Conservation (phyloP, 2,797 vertebrate genomes). For the Harpagifer antarcticus region DNA sequence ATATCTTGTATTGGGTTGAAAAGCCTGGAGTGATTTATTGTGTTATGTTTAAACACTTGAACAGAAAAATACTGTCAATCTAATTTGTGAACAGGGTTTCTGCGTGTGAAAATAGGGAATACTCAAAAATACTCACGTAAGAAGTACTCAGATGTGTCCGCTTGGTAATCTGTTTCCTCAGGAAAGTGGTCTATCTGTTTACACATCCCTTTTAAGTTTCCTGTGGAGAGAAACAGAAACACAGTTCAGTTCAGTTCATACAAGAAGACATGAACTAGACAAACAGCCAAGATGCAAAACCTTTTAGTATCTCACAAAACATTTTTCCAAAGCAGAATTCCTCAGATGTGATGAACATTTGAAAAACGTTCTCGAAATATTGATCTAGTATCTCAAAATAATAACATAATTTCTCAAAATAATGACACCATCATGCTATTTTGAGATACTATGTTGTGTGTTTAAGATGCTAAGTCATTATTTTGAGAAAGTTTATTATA, state of each 20-base stretch:
- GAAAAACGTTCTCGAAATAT: too few relatives aligned
- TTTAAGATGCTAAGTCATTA: too few relatives aligned
- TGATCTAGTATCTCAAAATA: too few relatives aligned
- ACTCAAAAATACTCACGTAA: constrained; percentile 90
- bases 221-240: constrained; percentile 81
- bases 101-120: neutral
- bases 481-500: too few relatives aligned
- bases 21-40: neutral
- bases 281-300: neutral
- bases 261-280: neutral
- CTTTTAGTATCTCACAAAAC: neutral
- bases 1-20: neutral
- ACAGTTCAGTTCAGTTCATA: constrained; percentile 40
- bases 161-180: constrained; percentile 97
- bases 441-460: too few relatives aligned
- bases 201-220: constrained; percentile 99
- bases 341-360: too few relatives aligned
- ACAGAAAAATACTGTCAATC: neutral
- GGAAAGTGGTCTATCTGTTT: constrained; percentile 99
- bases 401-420: too few relatives aligned
- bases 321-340: too few relatives aligned
- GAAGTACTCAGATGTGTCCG: constrained; percentile 99
- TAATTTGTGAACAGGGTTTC: neutral
- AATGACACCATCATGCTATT: too few relatives aligned
- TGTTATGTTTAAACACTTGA: neutral